phyloP scores from a whole-genome alignment of 2,113 vertebrate genomes.

The Polypterus bichir region DNA sequence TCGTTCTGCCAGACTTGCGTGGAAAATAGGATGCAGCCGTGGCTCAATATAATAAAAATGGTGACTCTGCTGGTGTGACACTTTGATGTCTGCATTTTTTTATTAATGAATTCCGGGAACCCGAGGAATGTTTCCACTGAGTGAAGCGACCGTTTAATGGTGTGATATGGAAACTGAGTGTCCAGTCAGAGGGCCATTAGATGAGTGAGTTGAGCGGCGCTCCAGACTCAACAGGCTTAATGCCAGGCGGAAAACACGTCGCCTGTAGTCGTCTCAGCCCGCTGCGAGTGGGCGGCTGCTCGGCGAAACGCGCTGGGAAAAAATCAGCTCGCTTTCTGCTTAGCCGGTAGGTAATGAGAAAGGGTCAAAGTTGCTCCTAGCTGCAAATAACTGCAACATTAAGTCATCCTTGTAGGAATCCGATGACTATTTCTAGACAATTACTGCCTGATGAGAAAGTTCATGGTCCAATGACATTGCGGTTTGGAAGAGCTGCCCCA shows the following conservation, averaged over 20 bases:
- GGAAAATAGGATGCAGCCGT: conserved; percentile 4
- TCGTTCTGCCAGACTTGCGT: too few relatives aligned
- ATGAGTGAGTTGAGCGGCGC: conserved; percentile 3
- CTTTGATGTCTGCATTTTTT: conserved; percentile 4
- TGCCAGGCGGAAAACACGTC: conserved; percentile 16
- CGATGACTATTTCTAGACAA: conserved; percentile 22
- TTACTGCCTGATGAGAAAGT: conserved; percentile 25
- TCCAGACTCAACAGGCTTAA: neutral
- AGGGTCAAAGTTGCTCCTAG: conserved; percentile 30
- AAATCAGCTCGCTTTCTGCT: conserved; percentile 51
- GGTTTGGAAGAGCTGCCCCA: conserved; percentile 20
- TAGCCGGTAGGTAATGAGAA: conserved; percentile 48
- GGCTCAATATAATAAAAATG: conserved; percentile 11
- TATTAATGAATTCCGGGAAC: conserved; percentile 2
- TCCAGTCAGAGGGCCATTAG: conserved; percentile 9
- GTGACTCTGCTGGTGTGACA: conserved; percentile 8
- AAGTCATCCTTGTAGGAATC: conserved; percentile 34
- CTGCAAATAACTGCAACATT: conserved; percentile 41
- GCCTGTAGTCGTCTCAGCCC: conserved; percentile 23
- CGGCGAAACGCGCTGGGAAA: conserved; percentile 43
- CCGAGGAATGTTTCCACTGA: conserved; percentile 21
- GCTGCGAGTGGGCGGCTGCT: conserved; percentile 39
- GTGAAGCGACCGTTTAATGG: conserved; percentile 22
- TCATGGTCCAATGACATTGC: conserved; percentile 17
- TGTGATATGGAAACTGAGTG: conserved; percentile 16